Conservation (phyloP, 2,888 invertebrate species). For the Vanessa cardui region DNA sequence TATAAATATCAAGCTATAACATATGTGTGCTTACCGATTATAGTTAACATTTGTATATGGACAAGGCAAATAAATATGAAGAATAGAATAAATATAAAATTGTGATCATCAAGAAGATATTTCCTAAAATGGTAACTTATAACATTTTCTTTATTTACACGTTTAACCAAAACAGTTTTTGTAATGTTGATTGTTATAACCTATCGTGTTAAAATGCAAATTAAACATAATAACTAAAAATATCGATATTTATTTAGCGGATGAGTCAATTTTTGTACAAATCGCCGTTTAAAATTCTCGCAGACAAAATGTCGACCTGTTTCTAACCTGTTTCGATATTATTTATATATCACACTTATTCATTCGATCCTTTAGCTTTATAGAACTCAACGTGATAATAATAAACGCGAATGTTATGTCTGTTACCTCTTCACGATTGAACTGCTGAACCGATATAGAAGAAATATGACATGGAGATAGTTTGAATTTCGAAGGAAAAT, state of each 20-base stretch:
- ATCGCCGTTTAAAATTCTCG: constrained; percentile 11
- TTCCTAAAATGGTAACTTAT: too few relatives aligned
- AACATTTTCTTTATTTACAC: too few relatives aligned
- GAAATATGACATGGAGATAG: too few relatives aligned
- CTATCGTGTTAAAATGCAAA: too few relatives aligned
- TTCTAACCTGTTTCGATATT: constrained; percentile 7
- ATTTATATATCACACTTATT: not conserved
- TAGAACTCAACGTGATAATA: not conserved
- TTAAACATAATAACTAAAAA: too few relatives aligned
- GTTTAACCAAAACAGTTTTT: too few relatives aligned
- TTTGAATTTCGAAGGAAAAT: too few relatives aligned
- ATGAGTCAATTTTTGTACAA: not conserved
- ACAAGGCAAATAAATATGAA: not conserved
- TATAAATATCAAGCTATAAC: constrained; percentile 1
- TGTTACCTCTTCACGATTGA: too few relatives aligned
- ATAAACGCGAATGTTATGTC: not conserved
- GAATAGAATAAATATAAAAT: not conserved
- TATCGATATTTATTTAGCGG: too few relatives aligned
- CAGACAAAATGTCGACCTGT: constrained; percentile 11
- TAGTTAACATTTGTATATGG: not conserved
- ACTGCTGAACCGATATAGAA: too few relatives aligned
- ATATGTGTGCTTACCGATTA: not conserved
- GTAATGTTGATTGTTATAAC: too few relatives aligned
- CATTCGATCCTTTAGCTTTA: not conserved
- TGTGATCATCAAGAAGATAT: too few relatives aligned